Percentiles rank a stretch among this genome's conserved stretches.
These are phyloP conservation scores for Halyomorpha halys DNA, from an alignment of 1,140 invertebrate species.

Conservation along the genomic window DNA sequence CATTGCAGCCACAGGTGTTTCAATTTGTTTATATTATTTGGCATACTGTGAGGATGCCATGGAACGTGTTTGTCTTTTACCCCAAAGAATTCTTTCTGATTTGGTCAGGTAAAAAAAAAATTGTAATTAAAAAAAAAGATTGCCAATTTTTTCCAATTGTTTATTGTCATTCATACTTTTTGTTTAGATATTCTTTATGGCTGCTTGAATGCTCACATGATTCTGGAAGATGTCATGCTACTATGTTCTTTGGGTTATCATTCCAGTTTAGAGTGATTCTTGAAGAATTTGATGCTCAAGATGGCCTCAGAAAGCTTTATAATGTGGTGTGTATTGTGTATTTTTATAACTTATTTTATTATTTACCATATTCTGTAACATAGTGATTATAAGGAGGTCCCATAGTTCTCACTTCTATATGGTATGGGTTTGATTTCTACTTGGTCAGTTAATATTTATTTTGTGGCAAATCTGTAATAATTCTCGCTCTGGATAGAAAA, in stretches of 20 bases:
- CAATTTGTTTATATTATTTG: constrained; percentile 90
- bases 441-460: no score
- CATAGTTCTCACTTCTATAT: no score
- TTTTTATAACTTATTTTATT: no score
- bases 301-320: constrained; percentile 82
- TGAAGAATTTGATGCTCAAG: constrained; percentile 84
- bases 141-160: no score
- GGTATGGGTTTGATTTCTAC: no score
- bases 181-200: constrained; percentile 75
- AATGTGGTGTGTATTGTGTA: constrained; percentile 66
- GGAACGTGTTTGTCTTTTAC: constrained; percentile 82
- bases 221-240: constrained; percentile 88
- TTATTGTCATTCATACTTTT: no score
- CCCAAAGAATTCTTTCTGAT: constrained; percentile 63
- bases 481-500: no score
- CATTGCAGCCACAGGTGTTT: constrained; percentile 89
- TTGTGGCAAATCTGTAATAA: no score
- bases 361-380: no score
- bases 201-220: constrained; percentile 90
- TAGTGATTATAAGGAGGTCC: no score
- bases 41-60: constrained; percentile 96
- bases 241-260: constrained; percentile 92
- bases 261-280: constrained; percentile 86
- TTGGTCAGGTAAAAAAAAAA: constrained; percentile 70
- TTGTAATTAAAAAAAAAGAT: no score